Evolutionary conservation across 2,888 invertebrate species (phyloP).

Genomic region (Tetranychus piercei): DNA sequence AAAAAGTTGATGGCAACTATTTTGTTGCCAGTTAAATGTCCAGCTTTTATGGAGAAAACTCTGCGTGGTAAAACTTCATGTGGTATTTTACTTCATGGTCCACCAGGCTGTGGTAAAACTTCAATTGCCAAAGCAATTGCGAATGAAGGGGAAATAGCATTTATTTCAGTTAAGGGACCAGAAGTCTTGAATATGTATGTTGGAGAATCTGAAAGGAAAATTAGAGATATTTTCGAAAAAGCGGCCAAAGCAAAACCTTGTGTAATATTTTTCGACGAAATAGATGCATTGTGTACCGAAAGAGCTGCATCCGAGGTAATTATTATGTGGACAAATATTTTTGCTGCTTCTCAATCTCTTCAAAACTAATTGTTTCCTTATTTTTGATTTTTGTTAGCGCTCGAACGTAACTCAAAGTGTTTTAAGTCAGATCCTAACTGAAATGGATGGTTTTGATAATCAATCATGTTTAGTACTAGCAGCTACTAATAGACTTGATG

Average conservation of each 20-base stretch:
- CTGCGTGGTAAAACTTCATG: constrained; percentile 63
- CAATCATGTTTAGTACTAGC: constrained; percentile 85
- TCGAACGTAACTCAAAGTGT: constrained; percentile 40
- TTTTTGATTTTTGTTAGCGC: constrained; percentile 5
- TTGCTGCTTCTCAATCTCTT: not conserved
- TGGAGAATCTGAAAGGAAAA: constrained; percentile 91
- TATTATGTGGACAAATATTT: constrained; percentile 9
- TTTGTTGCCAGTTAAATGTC: constrained; percentile 71
- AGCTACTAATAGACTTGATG: constrained; percentile 89
- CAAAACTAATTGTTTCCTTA: constrained; percentile 6
- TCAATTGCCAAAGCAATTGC: constrained; percentile 92
- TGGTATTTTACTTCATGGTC: constrained; percentile 83
- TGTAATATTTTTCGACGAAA: constrained; percentile 95
- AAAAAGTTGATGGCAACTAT: constrained; percentile 78
- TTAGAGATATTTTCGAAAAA: constrained; percentile 81
- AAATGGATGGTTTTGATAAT: constrained; percentile 91
- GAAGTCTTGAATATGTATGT: constrained; percentile 97
- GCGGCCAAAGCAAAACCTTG: constrained; percentile 89
- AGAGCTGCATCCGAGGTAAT: constrained; percentile 52
- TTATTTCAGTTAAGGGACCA: constrained; percentile 95
- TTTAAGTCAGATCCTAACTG: constrained; percentile 87
- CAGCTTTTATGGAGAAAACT: constrained; percentile 50
- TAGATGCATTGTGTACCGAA: constrained; percentile 84
- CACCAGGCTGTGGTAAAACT: constrained; percentile 61
- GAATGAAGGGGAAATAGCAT: constrained; percentile 94